Percentiles rank a stretch among this genome's conserved stretches.
These are phyloP conservation scores for Eurystomus gularis DNA, from an alignment of 2,113 vertebrate species.

Conservation along the genomic window DNA sequence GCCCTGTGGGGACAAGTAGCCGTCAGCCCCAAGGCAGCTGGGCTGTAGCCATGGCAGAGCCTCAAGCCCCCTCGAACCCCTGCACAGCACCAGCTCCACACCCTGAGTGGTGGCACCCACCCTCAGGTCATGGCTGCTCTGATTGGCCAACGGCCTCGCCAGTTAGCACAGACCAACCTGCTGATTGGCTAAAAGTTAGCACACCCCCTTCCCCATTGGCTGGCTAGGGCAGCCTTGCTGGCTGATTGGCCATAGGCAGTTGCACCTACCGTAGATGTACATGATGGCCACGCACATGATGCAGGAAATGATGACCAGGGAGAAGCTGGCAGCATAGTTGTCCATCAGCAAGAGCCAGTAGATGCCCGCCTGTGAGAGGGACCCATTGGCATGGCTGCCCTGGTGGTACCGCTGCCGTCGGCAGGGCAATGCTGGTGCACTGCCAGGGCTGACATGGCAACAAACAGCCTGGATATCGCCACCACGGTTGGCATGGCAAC, in stretches of 20 bases:
- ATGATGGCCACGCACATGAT: conserved; percentile 98
- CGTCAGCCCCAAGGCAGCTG: fast-evolving
- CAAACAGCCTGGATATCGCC: fast-evolving
- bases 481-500: neutral
- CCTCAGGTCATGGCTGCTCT: fast-evolving
- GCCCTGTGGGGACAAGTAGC: conserved; percentile 72
- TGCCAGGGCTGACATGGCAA: neutral
- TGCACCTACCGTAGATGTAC: conserved; percentile 92
- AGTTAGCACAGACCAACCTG: neutral
- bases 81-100: neutral
- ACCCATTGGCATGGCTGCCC: neutral
- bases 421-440: neutral
- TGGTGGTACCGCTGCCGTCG: fast-evolving
- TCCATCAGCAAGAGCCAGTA: conserved; percentile 98
- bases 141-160: neutral
- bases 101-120: fast-evolving
- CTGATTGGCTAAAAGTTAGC: neutral
- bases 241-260: neutral
- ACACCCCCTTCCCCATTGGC: neutral
- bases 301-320: conserved; percentile 95
- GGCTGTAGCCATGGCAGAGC: neutral
- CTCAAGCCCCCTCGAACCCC: fast-evolving
- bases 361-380: conserved; percentile 87
- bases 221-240: neutral
- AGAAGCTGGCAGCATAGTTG: conserved; percentile 97